Evolutionary conservation across 1,140 invertebrate species (phyloP).

Genomic region (Andrena cerasifolii): DNA sequence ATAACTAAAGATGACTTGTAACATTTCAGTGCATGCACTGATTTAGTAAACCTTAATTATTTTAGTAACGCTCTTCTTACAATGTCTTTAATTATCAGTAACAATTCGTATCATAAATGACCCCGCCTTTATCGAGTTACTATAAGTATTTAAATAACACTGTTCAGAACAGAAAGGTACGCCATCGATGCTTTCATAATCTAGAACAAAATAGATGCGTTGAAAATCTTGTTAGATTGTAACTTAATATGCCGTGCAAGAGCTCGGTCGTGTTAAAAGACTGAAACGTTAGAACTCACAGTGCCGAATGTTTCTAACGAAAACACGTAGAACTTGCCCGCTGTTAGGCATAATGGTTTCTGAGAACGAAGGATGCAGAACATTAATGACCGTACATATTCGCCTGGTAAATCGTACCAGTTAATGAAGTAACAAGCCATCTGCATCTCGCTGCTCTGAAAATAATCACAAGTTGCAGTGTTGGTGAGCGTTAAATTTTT

Average conservation of each 20-base stretch:
- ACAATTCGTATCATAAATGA: not conserved
- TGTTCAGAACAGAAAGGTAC: slow-evolving; percentile 49
- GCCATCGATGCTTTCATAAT: slow-evolving; percentile 57
- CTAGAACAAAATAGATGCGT: slow-evolving; percentile 21
- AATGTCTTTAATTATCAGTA: not conserved
- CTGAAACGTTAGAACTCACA: slow-evolving; percentile 25
- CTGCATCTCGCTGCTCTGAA: slow-evolving; percentile 46
- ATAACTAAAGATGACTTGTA: too few species aligned
- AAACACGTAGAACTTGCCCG: slow-evolving; percentile 62
- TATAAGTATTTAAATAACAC: slow-evolving; percentile 11
- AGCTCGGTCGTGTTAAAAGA: too few species aligned
- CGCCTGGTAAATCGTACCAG: slow-evolving; percentile 42
- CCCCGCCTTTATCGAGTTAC: not conserved
- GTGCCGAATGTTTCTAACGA: slow-evolving; percentile 57
- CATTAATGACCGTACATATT: slow-evolving; percentile 29
- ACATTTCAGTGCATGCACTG: not conserved
- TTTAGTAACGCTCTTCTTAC: not conserved
- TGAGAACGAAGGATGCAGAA: slow-evolving; percentile 53
- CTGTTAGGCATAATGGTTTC: slow-evolving; percentile 51
- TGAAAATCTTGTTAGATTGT: not conserved
- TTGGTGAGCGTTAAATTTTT: too few species aligned
- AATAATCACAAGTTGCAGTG: not conserved
- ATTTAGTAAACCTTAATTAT: not conserved
- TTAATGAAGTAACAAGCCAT: slow-evolving; percentile 37
- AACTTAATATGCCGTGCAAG: too few species aligned